Percentiles rank a stretch among this genome's conserved stretches.
Conservation (phyloP, 2,888 invertebrate genomes). For the Eudemis profundana region DNA sequence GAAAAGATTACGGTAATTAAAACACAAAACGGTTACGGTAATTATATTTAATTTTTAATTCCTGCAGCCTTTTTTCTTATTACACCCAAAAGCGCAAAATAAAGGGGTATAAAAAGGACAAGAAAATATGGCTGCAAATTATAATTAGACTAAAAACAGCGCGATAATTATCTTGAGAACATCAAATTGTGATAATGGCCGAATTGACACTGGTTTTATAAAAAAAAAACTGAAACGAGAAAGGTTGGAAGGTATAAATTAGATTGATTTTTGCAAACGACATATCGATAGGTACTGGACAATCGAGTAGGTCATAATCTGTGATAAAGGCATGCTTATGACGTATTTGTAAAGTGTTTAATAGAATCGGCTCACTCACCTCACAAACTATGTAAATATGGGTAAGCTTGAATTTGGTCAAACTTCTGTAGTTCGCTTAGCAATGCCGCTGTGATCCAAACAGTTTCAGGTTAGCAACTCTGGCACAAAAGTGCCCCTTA, state of each 20-base stretch:
- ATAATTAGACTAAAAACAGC: too few relatives aligned
- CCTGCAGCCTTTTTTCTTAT: too few relatives aligned
- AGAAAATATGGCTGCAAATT: too few relatives aligned
- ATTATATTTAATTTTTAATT: too few relatives aligned
- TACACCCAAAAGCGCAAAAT: too few relatives aligned
- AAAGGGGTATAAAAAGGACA: too few relatives aligned
- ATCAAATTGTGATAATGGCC: too few relatives aligned
- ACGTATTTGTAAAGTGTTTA: conserved; percentile 68
- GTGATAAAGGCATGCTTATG: conserved; percentile 83
- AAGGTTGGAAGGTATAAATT: conserved; percentile 6
- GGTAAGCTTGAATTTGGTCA: conserved; percentile 77
- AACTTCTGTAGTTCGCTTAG: conserved; percentile 83
- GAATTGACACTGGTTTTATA: conserved; percentile 13
- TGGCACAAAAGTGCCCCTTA: too few relatives aligned
- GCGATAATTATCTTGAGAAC: too few relatives aligned
- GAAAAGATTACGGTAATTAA: too few relatives aligned
- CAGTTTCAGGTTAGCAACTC: conserved; percentile 55
- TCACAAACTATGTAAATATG: conserved; percentile 63
- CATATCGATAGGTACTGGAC: conserved; percentile 78
- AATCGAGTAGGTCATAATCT: conserved; percentile 77
- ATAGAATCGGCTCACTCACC: conserved; percentile 60
- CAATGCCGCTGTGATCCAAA: conserved; percentile 61
- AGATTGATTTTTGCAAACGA: conserved; percentile 51
- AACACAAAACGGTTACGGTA: too few relatives aligned
- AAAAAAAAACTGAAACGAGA: conserved; percentile 21